phyloP scores from a whole-genome alignment of 1,140 invertebrate species.

The Epicauta chinensis region DNA sequence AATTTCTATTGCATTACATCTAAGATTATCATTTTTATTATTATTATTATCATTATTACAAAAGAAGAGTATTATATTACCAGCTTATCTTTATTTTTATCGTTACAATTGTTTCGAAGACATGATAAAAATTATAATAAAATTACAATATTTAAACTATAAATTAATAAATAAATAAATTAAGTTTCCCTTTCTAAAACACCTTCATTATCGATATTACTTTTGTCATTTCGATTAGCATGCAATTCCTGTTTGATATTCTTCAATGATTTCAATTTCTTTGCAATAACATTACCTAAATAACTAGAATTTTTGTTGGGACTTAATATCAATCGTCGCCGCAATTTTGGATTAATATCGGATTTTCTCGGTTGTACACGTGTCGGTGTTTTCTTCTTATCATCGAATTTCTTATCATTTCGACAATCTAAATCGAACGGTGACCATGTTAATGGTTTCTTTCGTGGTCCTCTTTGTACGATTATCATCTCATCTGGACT shows the following conservation, averaged over 20 bases:
- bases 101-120: neutral
- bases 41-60: no score
- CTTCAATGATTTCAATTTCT: slow-evolving; percentile 14
- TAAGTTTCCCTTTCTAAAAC: neutral
- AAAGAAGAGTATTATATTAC: neutral
- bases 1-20: neutral
- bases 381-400: slow-evolving; percentile 21
- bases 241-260: neutral
- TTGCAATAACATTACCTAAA: slow-evolving; percentile 12
- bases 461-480: slow-evolving; percentile 35
- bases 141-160: neutral
- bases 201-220: neutral
- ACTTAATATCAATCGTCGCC: slow-evolving; percentile 26
- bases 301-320: slow-evolving; percentile 16
- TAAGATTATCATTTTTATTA: no score
- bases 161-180: slow-evolving; percentile 1
- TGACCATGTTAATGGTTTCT: slow-evolving; percentile 38
- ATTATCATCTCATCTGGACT: slow-evolving; percentile 38
- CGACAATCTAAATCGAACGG: slow-evolving; percentile 34
- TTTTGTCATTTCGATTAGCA: neutral
- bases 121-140: neutral
- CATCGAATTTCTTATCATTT: neutral
- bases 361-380: slow-evolving; percentile 7
- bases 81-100: neutral
- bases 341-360: slow-evolving; percentile 22